Evolutionary conservation across 2,797 vertebrate species (phyloP).

Genomic region (Calcarius lapponicus): DNA sequence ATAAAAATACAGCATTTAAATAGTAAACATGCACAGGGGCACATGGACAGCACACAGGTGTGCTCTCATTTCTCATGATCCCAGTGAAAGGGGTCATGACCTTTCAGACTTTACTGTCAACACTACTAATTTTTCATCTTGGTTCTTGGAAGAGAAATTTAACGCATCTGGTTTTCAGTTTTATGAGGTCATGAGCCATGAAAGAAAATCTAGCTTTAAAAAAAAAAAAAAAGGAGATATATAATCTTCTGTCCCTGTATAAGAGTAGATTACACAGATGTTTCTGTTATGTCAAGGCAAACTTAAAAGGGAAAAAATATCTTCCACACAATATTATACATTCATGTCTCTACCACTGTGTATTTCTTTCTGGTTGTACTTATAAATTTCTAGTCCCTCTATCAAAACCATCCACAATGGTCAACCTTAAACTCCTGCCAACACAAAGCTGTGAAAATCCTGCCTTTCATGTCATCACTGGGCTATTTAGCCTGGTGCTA

Average conservation of each 20-base stretch:
- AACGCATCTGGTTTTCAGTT: constrained; percentile 43
- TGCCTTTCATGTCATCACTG: neutral
- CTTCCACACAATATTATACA: neutral
- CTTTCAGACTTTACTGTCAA: constrained; percentile 23
- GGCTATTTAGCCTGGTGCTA: neutral
- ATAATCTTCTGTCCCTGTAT: neutral
- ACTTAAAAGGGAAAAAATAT: neutral
- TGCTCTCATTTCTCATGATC: constrained; percentile 10
- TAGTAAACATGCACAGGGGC: neutral
- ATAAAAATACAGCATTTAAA: neutral
- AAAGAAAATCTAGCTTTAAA: constrained; percentile 2
- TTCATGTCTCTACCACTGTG: neutral
- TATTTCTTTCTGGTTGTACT: neutral
- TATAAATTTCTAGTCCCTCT: neutral
- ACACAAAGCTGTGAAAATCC: neutral
- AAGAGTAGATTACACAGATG: neutral
- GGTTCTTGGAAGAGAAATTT: constrained; percentile 4
- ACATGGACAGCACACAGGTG: accelerated
- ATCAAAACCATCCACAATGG: neutral
- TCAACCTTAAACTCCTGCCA: neutral
- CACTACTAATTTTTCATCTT: constrained; percentile 27
- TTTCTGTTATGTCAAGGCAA: neutral
- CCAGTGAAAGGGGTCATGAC: constrained; percentile 20
- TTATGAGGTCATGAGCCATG: constrained; percentile 5
- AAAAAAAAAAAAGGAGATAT: neutral